Evolutionary conservation across 2,888 invertebrate species (phyloP), one percentile per base, ranked within the genome.

Genomic region (Elaeidobius kamerunicus): DNA sequence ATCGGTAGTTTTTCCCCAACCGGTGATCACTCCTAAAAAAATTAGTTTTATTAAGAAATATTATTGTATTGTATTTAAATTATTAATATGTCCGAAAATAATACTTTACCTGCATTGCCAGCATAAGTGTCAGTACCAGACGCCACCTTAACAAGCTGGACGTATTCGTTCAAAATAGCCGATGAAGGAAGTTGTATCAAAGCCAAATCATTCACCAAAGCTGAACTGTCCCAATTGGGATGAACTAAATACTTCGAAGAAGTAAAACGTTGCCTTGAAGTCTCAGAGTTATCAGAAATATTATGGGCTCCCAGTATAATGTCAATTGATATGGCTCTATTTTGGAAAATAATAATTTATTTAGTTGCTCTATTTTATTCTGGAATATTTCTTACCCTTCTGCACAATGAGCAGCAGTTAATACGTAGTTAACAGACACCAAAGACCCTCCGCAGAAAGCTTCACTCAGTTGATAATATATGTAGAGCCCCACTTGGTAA

Each of bases 141-240:
- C 5, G 55, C 40, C 9, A 49, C 11, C 3, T 9, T 14, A n/a
- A 55, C 30, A 34, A 23, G 40, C 27, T 51, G 44, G 9, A 57
- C 49, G 17, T 42, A 40, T 12, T 41, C 36, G 11, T 48, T 48
- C 1, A 41, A 4, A 16, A 20, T 27, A 6, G 50, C 48, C 11
- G 48, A 28, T 7, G 15, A 11, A 7, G 19, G 9, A 1, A 55
- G 47, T 14, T 47, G 47, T 7, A 55, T 18, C 16, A 55, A 28
- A 1, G 75, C 76, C 41, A 78, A 69, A 50, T 78, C 78, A 56
- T 76, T 74, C n/a, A 53, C 54, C 2, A 76, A 59, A 15, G 61
- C 61, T 0, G 52, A 14, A 0, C 65, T 14, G 34, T 69, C 60
- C 73, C 73, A 75, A 0, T 61, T 19, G 36, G 72, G 67, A 58